Percentiles rank a stretch among this genome's conserved stretches.
phyloP scores from a whole-genome alignment of 2,888 invertebrate genomes.

The Stenotaenia linearis region DNA sequence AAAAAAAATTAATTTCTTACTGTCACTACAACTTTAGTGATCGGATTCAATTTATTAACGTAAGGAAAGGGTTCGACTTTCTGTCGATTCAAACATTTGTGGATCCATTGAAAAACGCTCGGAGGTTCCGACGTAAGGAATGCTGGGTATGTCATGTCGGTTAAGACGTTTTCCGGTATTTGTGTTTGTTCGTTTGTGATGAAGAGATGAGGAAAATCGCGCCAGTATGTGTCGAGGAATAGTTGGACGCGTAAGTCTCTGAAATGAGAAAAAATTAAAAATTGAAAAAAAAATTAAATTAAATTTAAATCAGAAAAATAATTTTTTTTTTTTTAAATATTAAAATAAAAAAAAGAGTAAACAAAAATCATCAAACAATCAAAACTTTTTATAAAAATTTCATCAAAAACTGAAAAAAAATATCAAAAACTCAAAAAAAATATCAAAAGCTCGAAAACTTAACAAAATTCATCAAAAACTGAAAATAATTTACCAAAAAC shows the following conservation, averaged over 20 bases:
- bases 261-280: too few species aligned
- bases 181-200: slow-evolving; percentile 43
- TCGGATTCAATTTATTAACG: slow-evolving; percentile 65
- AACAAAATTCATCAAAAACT: too few species aligned
- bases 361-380: too few species aligned
- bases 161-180: slow-evolving; percentile 41
- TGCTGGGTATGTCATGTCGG: slow-evolving; percentile 51
- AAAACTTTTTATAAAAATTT: too few species aligned
- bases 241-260: slow-evolving; percentile 65
- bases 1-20: slow-evolving; percentile 48
- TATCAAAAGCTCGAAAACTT: too few species aligned
- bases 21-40: slow-evolving; percentile 67
- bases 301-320: too few species aligned
- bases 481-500: too few species aligned
- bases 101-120: slow-evolving; percentile 65
- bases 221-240: slow-evolving; percentile 74
- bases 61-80: slow-evolving; percentile 61
- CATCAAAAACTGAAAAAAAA: too few species aligned
- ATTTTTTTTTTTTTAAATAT: too few species aligned
- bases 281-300: too few species aligned
- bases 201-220: slow-evolving; percentile 69
- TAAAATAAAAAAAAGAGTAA: slow-evolving; percentile 19
- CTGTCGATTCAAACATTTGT: slow-evolving; percentile 57
- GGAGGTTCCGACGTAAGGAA: slow-evolving; percentile 62
- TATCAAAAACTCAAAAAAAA: too few species aligned